These are phyloP conservation scores for Neostethus bicornis DNA, from an alignment of 2,797 vertebrate genomes.

Conservation along the genomic window DNA sequence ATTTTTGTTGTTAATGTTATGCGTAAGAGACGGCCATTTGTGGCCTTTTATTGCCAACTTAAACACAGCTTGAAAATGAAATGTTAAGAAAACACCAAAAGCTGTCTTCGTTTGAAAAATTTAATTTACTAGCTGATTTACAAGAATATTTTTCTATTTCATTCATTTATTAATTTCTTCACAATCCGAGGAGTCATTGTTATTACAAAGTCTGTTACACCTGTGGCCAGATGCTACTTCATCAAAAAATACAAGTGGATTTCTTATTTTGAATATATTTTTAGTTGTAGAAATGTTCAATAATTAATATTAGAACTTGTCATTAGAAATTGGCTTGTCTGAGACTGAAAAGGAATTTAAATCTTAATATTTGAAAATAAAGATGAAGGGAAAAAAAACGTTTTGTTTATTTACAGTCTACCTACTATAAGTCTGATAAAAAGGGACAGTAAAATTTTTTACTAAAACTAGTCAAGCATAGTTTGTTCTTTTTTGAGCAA, in stretches of 20 bases:
- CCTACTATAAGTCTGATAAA: neutral
- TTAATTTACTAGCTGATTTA: neutral
- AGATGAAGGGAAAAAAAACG: too few species aligned
- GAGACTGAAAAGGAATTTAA: too few species aligned
- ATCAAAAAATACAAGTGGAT: too few species aligned
- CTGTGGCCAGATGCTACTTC: too few species aligned
- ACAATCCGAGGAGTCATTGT: neutral
- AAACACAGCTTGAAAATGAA: neutral
- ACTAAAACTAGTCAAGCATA: too few species aligned
- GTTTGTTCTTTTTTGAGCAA: neutral
- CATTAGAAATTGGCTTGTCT: too few species aligned
- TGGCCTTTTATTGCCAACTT: constrained; percentile 36
- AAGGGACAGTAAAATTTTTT: neutral
- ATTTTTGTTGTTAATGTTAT: constrained; percentile 55
- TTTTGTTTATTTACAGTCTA: neutral
- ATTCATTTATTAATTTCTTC: neutral
- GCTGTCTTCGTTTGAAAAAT: constrained; percentile 10
- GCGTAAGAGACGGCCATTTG: constrained; percentile 24
- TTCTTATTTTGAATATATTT: too few species aligned
- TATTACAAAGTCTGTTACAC: neutral
- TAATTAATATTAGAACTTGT: too few species aligned
- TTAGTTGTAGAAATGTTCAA: too few species aligned
- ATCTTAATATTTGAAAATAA: too few species aligned
- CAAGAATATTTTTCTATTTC: neutral
- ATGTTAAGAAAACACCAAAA: constrained; percentile 9